Base-by-base conservation (phyloP, 1,140 invertebrate species). In the Cydia amplana region DNA sequence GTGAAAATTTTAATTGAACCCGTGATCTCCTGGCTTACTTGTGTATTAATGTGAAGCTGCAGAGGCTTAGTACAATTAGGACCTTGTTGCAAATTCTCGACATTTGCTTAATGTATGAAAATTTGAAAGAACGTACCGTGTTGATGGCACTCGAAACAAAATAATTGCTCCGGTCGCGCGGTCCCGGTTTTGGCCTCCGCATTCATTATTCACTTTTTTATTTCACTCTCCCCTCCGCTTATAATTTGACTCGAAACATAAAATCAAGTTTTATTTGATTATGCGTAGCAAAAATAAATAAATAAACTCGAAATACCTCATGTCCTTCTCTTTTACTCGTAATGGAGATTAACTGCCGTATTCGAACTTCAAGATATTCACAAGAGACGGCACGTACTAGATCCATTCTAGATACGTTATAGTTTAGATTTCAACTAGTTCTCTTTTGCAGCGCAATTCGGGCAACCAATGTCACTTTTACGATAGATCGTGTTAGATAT, bases 81-180 rank as follows among this genome's bases (percentile, higher is more conserved):
- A 80, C 85, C 88, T 91, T 91, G 90, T 91, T 93, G 89, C 86
- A 87, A 82, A 91, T 91, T 90, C 90, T 91, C 87, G 87, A 91
- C 91, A 93, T 91, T 93, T 90, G 89, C 87, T 85, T 93, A 93
- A 91, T 93, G 89, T 91, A 93, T 91, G 91, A 93, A 93, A 93
- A 91, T 93, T 91, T 89, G 81, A 90, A 93, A 93, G 91, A 93
- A 91, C 89, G 88, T 87, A 90, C 88, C 87, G 87, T 89, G 89
- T 91, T 91, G 91, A 93, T 93, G 90, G 87, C 85, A 88, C 91
- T 93, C 90, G 85, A 91, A 92, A 93, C 90, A 91, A 91, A 91
- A 93, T 93, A 93, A 93, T 91, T 93, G 88, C 87, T 89, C 88
- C 89, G 88, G 90, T 89, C 89, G 85, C 88, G 85, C 85, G 87